These are phyloP conservation scores for Cassiopea andromeda DNA, from an alignment of 30 jellyfish, hydroid and myxozoan genomes.

Conservation along the genomic window DNA sequence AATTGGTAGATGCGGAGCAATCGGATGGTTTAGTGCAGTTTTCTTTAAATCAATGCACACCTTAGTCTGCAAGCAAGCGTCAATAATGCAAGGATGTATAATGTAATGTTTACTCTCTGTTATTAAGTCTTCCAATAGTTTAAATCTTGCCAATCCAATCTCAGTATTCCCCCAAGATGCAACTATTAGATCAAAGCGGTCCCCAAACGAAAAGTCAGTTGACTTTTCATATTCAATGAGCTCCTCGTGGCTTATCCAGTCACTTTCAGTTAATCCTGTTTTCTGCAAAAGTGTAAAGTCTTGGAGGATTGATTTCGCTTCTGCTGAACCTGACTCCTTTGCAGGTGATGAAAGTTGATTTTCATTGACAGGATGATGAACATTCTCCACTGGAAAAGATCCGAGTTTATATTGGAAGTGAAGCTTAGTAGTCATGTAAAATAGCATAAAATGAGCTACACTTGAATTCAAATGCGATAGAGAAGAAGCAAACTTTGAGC, in stretches of 20 bases:
- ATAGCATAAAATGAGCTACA: too few relatives aligned
- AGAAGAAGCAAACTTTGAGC: too few relatives aligned
- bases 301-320: not conserved
- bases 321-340: not conserved
- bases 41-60: slow-evolving; percentile 2
- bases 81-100: slow-evolving; percentile 64
- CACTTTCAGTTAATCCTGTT: not conserved
- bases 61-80: slow-evolving; percentile 44
- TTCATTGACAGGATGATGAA: not conserved
- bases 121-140: not conserved
- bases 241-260: not conserved
- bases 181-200: slow-evolving; percentile 22
- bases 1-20: not conserved
- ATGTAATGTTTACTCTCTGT: slow-evolving; percentile 12
- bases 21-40: not conserved
- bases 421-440: too few relatives aligned
- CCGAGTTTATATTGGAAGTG: too few relatives aligned
- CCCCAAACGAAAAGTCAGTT: slow-evolving; percentile 18
- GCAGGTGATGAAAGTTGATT: not conserved
- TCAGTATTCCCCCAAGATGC: slow-evolving; percentile 12
- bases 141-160: slow-evolving; percentile 4
- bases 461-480: too few relatives aligned
- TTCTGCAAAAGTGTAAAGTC: not conserved
- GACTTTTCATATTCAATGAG: not conserved
- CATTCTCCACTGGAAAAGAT: too few relatives aligned